Percentiles rank a stretch among this genome's conserved stretches.
Conservation (phyloP, 2,113 vertebrate species). For the Sorex araneus region DNA sequence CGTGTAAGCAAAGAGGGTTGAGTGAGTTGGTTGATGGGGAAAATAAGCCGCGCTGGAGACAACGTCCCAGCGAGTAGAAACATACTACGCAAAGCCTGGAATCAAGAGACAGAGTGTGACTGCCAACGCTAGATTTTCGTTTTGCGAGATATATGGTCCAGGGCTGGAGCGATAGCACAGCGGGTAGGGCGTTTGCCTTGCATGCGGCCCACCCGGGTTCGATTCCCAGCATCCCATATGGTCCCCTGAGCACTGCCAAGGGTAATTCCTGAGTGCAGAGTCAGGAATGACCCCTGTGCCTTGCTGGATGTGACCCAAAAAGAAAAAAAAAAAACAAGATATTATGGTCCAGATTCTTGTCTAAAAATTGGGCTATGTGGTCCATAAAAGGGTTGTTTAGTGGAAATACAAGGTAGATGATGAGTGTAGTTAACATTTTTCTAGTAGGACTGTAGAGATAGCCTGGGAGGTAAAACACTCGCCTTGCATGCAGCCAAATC, state of each 20-base stretch:
- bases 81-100: background rate
- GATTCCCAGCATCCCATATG: no score
- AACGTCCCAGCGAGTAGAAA: background rate
- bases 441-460: background rate
- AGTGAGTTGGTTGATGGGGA: background rate
- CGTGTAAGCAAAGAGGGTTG: constrained; percentile 7
- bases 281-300: no score
- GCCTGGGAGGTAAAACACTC: no score
- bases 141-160: background rate
- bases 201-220: no score
- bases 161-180: no score
- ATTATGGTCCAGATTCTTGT: background rate
- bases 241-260: no score
- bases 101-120: background rate
- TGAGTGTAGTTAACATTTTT: background rate
- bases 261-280: no score
- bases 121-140: background rate
- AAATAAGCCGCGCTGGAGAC: background rate
- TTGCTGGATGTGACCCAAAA: no score
- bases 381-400: background rate
- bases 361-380: background rate
- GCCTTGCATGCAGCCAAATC: no score
- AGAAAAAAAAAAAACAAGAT: no score
- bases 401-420: background rate
- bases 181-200: no score